Percentiles rank a stretch among this genome's conserved stretches.
Conservation (phyloP, 2,888 invertebrate genomes). For the Podabrus alpinus region DNA sequence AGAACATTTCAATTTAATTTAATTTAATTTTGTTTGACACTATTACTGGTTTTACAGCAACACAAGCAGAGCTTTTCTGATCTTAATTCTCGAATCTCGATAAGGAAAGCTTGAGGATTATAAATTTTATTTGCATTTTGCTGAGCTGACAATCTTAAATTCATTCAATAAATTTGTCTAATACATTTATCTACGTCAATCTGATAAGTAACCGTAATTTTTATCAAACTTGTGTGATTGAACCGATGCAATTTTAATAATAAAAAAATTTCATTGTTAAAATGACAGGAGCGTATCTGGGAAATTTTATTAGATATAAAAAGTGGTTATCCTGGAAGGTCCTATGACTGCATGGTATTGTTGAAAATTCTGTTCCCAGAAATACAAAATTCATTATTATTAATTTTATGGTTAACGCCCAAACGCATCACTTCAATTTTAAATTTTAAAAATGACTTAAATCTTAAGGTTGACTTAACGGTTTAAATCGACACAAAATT, state of each 20-base stretch:
- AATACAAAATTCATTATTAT: too few species aligned
- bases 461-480: too few species aligned
- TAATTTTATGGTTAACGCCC: too few species aligned
- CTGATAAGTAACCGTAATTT: not conserved
- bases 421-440: too few species aligned
- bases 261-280: not conserved
- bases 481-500: too few species aligned
- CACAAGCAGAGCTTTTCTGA: not conserved
- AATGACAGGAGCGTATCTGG: not conserved
- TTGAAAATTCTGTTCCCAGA: too few species aligned
- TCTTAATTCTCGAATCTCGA: not conserved
- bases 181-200: not conserved
- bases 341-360: too few species aligned
- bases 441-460: too few species aligned
- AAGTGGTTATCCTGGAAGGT: too few species aligned
- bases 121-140: not conserved
- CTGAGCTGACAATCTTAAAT: not conserved
- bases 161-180: not conserved
- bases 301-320: too few species aligned
- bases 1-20: not conserved
- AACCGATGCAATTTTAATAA: not conserved
- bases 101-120: not conserved
- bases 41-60: not conserved
- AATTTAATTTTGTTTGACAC: not conserved
- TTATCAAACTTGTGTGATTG: not conserved